These are phyloP conservation scores for Orthonychiurus folsomi DNA, from an alignment of 2,888 invertebrate species.

Conservation along the genomic window DNA sequence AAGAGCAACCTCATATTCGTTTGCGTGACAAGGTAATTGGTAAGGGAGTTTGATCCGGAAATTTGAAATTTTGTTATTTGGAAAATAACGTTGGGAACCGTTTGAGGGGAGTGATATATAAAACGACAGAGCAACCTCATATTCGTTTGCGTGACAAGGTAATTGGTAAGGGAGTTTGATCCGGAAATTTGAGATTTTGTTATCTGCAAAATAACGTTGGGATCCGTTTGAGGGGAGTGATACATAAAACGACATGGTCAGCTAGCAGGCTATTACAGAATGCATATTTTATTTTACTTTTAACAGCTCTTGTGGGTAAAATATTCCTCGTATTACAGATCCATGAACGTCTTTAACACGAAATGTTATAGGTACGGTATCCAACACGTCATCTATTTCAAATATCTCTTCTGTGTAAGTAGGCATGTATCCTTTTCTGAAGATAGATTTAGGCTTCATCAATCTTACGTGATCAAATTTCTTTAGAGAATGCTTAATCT, in stretches of 20 bases:
- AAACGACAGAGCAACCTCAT: conserved; percentile 11
- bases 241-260: conserved; percentile 12
- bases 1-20: conserved; percentile 5
- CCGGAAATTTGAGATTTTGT: background rate
- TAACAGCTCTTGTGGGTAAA: conserved; percentile 4
- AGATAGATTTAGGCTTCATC: background rate
- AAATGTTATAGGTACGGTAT: conserved; percentile 6
- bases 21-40: background rate
- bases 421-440: conserved; percentile 9
- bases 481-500: background rate
- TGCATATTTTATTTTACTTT: background rate
- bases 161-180: conserved; percentile 1
- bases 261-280: background rate
- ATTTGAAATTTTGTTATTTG: background rate
- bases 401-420: conserved; percentile 11
- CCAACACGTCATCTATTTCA: conserved; percentile 6
- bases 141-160: background rate
- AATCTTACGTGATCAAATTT: conserved; percentile 2
- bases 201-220: background rate
- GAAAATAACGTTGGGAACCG: conserved; percentile 3
- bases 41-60: conserved; percentile 2
- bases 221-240: conserved; percentile 7
- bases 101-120: conserved; percentile 8
- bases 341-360: background rate
- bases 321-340: background rate